Evolutionary conservation across 1,140 invertebrate species (phyloP), one percentile per base, ranked within the genome.

Genomic region (Aphis gossypii): DNA sequence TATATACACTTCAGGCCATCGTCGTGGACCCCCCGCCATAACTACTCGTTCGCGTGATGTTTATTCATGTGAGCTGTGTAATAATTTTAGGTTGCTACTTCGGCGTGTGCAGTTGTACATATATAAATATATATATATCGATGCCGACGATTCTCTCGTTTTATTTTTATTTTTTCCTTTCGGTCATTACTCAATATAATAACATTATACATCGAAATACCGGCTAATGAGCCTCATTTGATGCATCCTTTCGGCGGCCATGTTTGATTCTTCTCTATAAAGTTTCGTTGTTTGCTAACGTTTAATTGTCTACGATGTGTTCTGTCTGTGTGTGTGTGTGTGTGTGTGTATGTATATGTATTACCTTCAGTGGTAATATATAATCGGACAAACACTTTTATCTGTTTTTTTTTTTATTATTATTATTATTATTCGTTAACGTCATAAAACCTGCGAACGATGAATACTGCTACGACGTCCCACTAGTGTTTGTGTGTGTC

Each of bases 31-130:
- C 90, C 90, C 90, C 68, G 7, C 76, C 90, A 51, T 83, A 83
- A 51, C 92, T 56, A 44, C 38, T 54, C n/a, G 92, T 93, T 93
- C 82, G 92, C 92, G 82, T 93, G 92, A 93, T 56, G 92, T 93
- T 93, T 84, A 93, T 86, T 93, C 92, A 56, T 54, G 82, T 93
- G 92, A 86, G 92, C 76, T 20, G 76, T 84, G 82, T 93, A 90
- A 93, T 84, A 86, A 84, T 93, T 84, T 93, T 41, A 56, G 38
- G 92, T 93, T 56, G 25, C 56, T 56, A 35, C 48, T 88, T 44
- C 87, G 3, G 51, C 25, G 38, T 90, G 54, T 46, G 23, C 89
- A 25, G 9, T 44, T 90, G 25, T 46, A 56, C 38, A 35, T 38
- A 9, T 23, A 44, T 18, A 11, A 7, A 35, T 46, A 56, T 60